Percentiles rank a stretch among this genome's conserved stretches.
Conservation (phyloP, 2,888 invertebrate genomes). For the Hypomecis punctinalis region DNA sequence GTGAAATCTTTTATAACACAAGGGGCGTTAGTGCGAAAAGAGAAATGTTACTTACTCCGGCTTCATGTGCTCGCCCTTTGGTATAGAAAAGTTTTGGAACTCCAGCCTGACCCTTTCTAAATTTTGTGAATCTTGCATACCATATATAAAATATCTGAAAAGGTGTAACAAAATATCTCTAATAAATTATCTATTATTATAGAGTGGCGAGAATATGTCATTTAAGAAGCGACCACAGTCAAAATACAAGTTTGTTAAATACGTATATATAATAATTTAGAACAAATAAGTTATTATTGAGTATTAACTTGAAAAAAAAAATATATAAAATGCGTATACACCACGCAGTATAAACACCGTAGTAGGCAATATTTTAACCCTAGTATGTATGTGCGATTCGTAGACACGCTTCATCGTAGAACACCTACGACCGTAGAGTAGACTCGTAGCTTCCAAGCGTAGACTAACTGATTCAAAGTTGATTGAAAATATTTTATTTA, state of each 20-base stretch:
- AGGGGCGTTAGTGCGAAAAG: conserved; percentile 5
- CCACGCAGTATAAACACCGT: no score
- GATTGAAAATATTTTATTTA: no score
- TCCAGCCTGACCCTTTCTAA: conserved; percentile 96
- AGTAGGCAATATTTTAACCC: no score
- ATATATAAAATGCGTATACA: no score
- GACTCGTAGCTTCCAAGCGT: neutral
- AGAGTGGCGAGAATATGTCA: no score
- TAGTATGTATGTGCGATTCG: neutral
- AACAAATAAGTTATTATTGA: no score
- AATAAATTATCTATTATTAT: no score
- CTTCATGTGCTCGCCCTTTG: conserved; percentile 89
- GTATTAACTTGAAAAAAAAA: no score
- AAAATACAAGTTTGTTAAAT: no score
- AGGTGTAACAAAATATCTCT: conserved; percentile 20
- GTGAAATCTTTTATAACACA: conserved; percentile 31
- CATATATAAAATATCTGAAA: conserved; percentile 96
- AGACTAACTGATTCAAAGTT: no score
- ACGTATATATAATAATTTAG: no score
- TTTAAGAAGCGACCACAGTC: no score
- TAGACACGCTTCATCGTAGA: neutral
- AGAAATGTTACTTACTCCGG: conserved; percentile 89
- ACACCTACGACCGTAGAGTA: neutral
- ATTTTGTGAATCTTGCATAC: conserved; percentile 98
- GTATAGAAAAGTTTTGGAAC: conserved; percentile 96